Base-by-base conservation (phyloP, 1,140 invertebrate genomes). In the Sitophilus oryzae region DNA sequence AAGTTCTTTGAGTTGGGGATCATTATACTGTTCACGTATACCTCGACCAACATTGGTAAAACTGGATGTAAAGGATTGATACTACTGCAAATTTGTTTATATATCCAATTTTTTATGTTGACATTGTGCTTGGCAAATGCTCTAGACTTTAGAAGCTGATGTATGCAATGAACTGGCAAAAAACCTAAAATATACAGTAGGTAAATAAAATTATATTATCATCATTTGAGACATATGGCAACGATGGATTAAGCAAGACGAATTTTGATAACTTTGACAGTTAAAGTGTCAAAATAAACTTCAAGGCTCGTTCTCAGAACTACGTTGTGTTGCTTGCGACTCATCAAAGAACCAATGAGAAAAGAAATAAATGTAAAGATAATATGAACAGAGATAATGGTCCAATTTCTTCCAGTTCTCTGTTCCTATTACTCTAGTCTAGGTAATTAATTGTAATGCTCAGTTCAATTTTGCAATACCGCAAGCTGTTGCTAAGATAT, bases 61-160 rank as follows among this genome's bases (percentile, higher is more conserved):
- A 96, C 88, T 0, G 93, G 90, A 77, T 98, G 94, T 21, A 98
- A 71, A 0, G 95, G 95, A 18, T 87, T 80, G 0, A 82, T 81
- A 48, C 89, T 88, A 38, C 83, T 83, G 63, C 90, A 91, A 37
- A 98, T 89, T 76, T 98, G 95, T 57, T 85, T 82, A 62, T 93
- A 96, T 46, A 97, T 95, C 93, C 93, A 96, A 62, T 89, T 87
- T 76, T 93, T 93, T 4, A 94, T 93, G 0, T 89, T 88, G 0
- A 93, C 93, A 71, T 92, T 91, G 67, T 99, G 89, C 74, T 97
- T 97, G 0, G 93, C 91, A 68, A 98, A 98, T 3, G 93, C 91
- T 64, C 94, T 75, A 20, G 91, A 96, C 71, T 96, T 96, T 0
- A 99, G 74, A 11, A 98, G 73, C 66, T 98, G 95, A 72, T 96